Evolutionary conservation across 2,888 invertebrate genomes (phyloP).

Genomic region (Coelinius sp.): DNA sequence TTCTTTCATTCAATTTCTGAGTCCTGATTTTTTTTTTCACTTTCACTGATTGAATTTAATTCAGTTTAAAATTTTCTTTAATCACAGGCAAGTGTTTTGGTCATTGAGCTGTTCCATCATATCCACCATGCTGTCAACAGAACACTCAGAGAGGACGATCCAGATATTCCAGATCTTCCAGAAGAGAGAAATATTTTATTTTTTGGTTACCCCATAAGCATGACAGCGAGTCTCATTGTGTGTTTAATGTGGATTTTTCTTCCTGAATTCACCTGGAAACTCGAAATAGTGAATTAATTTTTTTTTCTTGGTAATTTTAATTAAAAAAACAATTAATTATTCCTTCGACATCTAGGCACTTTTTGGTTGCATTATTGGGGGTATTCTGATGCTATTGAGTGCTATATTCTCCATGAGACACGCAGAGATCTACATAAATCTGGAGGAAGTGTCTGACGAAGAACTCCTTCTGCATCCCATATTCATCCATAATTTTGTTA

Average conservation of each 20-base stretch:
- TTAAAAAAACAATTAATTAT: slow-evolving; percentile 31
- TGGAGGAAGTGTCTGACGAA: slow-evolving; percentile 57
- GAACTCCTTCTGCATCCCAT: slow-evolving; percentile 61
- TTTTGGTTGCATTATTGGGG: slow-evolving; percentile 51
- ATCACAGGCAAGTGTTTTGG: slow-evolving; percentile 45
- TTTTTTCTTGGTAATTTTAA: not conserved
- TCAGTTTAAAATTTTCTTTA: not conserved
- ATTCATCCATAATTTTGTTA: slow-evolving; percentile 62
- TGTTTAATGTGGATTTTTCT: slow-evolving; percentile 50
- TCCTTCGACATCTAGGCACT: slow-evolving; percentile 49
- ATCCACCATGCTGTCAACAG: slow-evolving; percentile 56
- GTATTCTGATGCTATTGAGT: slow-evolving; percentile 53
- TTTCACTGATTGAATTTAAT: not conserved
- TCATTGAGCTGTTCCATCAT: slow-evolving; percentile 57
- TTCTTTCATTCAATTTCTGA: not conserved
- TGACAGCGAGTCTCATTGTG: slow-evolving; percentile 49
- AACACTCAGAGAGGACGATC: slow-evolving; percentile 40
- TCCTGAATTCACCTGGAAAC: slow-evolving; percentile 32
- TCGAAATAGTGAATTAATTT: slow-evolving; percentile 47
- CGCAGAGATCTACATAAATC: slow-evolving; percentile 60
- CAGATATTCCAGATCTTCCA: slow-evolving; percentile 53
- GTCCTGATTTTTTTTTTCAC: not conserved
- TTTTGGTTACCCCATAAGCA: slow-evolving; percentile 57
- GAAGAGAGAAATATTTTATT: slow-evolving; percentile 61
- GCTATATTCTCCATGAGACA: slow-evolving; percentile 63